These are phyloP conservation scores for Drosophila pectinifera DNA, from an alignment of 1,140 invertebrate genomes.

Conservation along the genomic window DNA sequence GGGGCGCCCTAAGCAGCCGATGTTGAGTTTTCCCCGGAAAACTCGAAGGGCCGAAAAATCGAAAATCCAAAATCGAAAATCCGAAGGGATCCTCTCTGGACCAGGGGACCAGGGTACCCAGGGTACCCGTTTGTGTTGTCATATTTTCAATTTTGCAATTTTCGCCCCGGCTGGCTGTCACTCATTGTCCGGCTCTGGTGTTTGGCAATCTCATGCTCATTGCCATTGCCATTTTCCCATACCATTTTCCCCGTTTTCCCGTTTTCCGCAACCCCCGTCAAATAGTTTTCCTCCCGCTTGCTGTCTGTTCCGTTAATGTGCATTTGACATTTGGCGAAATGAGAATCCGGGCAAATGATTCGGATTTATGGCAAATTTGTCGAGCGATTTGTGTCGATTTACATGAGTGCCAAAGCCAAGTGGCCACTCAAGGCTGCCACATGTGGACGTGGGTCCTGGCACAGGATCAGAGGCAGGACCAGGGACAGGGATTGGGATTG, in stretches of 20 bases:
- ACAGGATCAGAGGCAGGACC: neutral
- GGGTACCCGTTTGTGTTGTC: constrained; percentile 67
- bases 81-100: constrained; percentile 21
- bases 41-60: constrained; percentile 12
- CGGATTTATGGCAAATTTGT: constrained; percentile 82
- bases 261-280: constrained; percentile 64
- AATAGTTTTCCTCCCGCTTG: constrained; percentile 32
- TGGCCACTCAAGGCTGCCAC: constrained; percentile 67
- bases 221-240: constrained; percentile 15
- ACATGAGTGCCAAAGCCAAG: constrained; percentile 81
- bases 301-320: constrained; percentile 72
- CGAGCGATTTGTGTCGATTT: constrained; percentile 77
- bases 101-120: neutral
- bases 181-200: constrained; percentile 40
- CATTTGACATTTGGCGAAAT: constrained; percentile 80
- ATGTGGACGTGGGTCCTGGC: constrained; percentile 3
- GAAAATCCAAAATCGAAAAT: constrained; percentile 1
- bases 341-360: constrained; percentile 80
- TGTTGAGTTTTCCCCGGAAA: constrained; percentile 17
- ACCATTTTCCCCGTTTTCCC: constrained; percentile 6
- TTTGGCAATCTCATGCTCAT: constrained; percentile 56
- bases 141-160: constrained; percentile 81
- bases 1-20: constrained; percentile 39
- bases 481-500: neutral
- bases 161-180: constrained; percentile 57